Evolutionary conservation across 2,113 vertebrate species (phyloP).

Genomic region (Salvator merianae): DNA sequence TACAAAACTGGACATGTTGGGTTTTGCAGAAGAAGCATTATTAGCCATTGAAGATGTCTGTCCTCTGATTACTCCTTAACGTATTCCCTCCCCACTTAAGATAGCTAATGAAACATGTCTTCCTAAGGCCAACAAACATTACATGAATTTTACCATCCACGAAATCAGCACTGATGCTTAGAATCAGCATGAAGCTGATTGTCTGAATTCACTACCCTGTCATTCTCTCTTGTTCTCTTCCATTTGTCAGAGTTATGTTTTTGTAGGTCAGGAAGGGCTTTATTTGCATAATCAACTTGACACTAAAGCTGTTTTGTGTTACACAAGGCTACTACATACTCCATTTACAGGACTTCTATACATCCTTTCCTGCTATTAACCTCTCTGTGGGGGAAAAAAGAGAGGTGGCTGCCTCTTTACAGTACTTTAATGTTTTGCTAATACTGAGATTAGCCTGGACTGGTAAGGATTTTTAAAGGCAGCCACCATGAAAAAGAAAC

Average conservation of each 20-base stretch:
- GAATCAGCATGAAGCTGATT: background rate
- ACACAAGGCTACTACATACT: background rate
- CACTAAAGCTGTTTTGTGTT: background rate
- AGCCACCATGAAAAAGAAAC: background rate
- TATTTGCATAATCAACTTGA: constrained; percentile 1
- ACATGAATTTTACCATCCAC: too few relatives aligned
- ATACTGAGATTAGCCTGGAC: background rate
- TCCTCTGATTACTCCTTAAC: background rate
- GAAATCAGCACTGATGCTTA: background rate
- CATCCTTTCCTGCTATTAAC: background rate
- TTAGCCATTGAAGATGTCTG: constrained; percentile 36
- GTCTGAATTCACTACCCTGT: background rate
- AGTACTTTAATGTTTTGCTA: background rate
- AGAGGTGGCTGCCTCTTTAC: background rate
- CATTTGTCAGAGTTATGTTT: background rate
- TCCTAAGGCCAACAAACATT: background rate
- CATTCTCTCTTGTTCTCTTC: background rate
- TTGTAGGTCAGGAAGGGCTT: background rate
- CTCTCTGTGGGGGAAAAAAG: background rate
- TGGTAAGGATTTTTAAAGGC: background rate
- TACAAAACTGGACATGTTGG: background rate
- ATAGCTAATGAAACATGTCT: background rate
- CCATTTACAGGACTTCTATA: background rate
- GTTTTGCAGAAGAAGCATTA: constrained; percentile 40
- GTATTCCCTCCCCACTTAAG: too few relatives aligned